Evolutionary conservation across 1,140 invertebrate genomes (phyloP), one percentile per base, ranked within the genome.

Genomic region (Stenopsyche tienmushanensis): DNA sequence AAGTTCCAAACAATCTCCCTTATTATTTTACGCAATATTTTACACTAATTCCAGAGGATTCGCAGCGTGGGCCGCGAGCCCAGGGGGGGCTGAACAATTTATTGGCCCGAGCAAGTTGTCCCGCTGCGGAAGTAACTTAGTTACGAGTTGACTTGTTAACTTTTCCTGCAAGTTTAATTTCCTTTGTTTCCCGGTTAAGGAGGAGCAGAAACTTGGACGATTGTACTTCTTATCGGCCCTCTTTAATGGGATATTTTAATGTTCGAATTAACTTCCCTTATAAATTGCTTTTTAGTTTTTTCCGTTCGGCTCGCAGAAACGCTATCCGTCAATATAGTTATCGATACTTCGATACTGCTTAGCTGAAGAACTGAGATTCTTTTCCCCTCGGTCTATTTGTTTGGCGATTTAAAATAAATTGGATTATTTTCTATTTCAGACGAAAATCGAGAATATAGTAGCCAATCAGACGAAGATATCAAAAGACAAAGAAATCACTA

Each of bases 401-500:
- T n/a, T n/a, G n/a, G n/a, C n/a, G n/a, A n/a, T n/a, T n/a, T n/a
- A n/a, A n/a, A n/a, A n/a, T n/a, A n/a, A n/a, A n/a, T 20, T 47
- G 5, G 5, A 47, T 39, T 73, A 72, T 73, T 74, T 77, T 75
- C 74, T 68, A 67, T 80, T 82, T 24, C 83, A 91, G 91, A 93
- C 80, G 91, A 93, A 72, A 92, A 91, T 77, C 84, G 90, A 72
- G 91, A 93, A 74, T 83, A 92, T 73, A 92, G 89, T 74, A 90
- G 89, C 69, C 87, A 91, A 77, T 83, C 88, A 1, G 92, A 94
- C 62, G 91, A 94, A 62, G 91, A 94, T 70, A 81, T 90, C 8
- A 94, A 94, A 75, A 86, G 91, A 77, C 91, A 93, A 73, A 83
- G 92, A 74, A 86, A 85, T 72, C 90, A 91, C 64, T 95, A 94